A percentile compares a stretch with the other conserved stretches of the same genome.
Evolutionary conservation across 2,113 vertebrate species (phyloP).

Genomic region (Thunnus maccoyii): DNA sequence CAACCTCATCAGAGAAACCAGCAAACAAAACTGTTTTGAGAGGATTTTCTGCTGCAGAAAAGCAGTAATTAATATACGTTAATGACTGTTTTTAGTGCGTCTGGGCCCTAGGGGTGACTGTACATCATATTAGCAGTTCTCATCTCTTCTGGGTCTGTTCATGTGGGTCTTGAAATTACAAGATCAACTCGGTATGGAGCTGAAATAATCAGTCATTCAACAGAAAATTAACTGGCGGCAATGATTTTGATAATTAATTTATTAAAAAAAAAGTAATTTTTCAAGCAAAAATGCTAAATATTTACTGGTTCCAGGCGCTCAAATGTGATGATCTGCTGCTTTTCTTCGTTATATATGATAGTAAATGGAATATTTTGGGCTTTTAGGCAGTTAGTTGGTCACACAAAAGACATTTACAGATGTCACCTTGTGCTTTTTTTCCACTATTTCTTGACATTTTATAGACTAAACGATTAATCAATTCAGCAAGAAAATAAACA

Average conservation of each 20-base stretch:
- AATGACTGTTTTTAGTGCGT: conserved; percentile 36
- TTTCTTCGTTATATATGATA: background rate
- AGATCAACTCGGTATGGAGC: background rate
- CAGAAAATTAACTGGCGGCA: background rate
- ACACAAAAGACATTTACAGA: background rate
- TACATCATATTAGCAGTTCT: conserved; percentile 11
- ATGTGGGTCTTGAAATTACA: background rate
- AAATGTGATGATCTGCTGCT: background rate
- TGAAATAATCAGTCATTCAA: background rate
- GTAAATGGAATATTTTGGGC: background rate
- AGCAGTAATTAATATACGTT: conserved; percentile 34
- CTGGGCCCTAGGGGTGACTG: background rate
- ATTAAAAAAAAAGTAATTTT: too few species aligned
- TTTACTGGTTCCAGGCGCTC: too few species aligned
- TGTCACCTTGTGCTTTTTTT: too few species aligned
- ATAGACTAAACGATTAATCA: too few species aligned
- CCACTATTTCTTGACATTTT: too few species aligned
- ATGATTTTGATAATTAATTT: background rate
- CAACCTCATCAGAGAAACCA: conserved; percentile 9
- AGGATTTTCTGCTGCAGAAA: conserved; percentile 29
- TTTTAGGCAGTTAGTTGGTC: background rate
- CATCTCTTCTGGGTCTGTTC: conserved; percentile 2
- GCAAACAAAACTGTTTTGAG: conserved; percentile 22
- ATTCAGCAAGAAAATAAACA: too few species aligned
- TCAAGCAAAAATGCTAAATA: too few species aligned